Conservation (phyloP, 2,797 vertebrate genomes). For the Allobates femoralis region DNA sequence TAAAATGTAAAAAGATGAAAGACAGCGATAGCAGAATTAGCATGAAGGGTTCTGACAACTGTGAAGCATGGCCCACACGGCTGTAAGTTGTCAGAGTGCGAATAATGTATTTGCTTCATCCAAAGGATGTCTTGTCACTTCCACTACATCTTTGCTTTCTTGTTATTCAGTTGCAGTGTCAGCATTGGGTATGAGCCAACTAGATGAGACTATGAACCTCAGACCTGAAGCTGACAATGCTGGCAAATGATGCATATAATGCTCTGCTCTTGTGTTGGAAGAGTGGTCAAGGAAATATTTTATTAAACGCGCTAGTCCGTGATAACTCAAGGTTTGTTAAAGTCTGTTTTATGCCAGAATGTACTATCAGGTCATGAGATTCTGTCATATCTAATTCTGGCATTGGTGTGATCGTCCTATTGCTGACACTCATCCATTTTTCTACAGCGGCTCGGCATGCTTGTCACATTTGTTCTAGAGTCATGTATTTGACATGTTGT, state of each 20-base stretch:
- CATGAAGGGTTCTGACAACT: not conserved
- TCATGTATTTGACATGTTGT: conserved; percentile 6
- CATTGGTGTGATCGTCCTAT: not conserved
- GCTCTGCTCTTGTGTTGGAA: conserved; percentile 42
- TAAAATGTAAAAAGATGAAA: not conserved
- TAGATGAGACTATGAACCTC: conserved; percentile 47
- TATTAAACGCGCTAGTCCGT: conserved; percentile 33
- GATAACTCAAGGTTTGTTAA: conserved; percentile 42
- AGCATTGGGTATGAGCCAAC: conserved; percentile 50
- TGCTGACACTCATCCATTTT: conserved; percentile 28
- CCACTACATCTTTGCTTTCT: conserved; percentile 46
- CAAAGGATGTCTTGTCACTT: conserved; percentile 52
- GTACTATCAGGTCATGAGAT: conserved; percentile 37
- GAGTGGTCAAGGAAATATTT: conserved; percentile 52
- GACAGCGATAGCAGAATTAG: not conserved
- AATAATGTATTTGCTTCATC: conserved; percentile 49
- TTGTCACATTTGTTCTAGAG: conserved; percentile 29
- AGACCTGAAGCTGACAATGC: conserved; percentile 37
- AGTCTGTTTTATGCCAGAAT: conserved; percentile 50
- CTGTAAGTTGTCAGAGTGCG: conserved; percentile 31
- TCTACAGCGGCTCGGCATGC: conserved; percentile 5
- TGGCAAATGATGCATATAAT: conserved; percentile 52
- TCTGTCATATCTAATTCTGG: conserved; percentile 42
- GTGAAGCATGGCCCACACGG: conserved; percentile 22
- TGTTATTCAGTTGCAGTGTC: conserved; percentile 52